Base-by-base conservation (phyloP, 2,797 vertebrate genomes). In the Ficedula albicollis region DNA sequence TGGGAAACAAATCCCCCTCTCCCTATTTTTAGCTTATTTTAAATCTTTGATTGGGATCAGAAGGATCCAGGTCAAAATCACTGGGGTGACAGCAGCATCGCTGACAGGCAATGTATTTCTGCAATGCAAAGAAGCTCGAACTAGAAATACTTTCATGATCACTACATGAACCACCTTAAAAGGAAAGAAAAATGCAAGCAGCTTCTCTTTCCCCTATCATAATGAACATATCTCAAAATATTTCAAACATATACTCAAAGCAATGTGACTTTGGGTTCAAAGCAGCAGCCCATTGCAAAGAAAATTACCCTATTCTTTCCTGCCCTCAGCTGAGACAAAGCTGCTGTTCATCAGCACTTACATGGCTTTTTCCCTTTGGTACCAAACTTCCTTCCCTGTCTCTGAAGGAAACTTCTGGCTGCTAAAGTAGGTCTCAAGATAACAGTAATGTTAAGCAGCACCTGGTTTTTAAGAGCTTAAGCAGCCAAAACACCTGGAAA, bases 61-160 rank as follows among this genome's bases (percentile, higher is more conserved):
- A 95, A 87, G 56, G 87, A 96, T 93, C 85, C 94, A 95, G 89
- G 95, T 95, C 94, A 93, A 92, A 96, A 95, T 89, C 94, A 94
- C 79, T 81, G 68, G 89, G 81, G 89, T 92, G 94, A 93, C 75
- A 88, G 87, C 56, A 89, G 85, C 64, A 46, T 62, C 44, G 32
- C 92, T 85, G 82, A 90, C 64, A 73, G 76, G 93, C 58, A 0
- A 84, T 82, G 73, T 55, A 94, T 93, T 94, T 93, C n/a, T 46
- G 94, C 76, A 87, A 94, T 82, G 92, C 72, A 86, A 96, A 91
- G 90, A 92, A 93, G 79, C 92, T 88, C 5, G 20, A 75, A 91
- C 92, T 91, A 96, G 82, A 87, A 97, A 96, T 95, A 95, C 93
- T 91, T 89, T 21, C 44, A 87, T 73, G 89, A 93, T 78, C 79